Conservation (phyloP, 2,888 invertebrate species). For the Venustoraphidia nigricollis region DNA sequence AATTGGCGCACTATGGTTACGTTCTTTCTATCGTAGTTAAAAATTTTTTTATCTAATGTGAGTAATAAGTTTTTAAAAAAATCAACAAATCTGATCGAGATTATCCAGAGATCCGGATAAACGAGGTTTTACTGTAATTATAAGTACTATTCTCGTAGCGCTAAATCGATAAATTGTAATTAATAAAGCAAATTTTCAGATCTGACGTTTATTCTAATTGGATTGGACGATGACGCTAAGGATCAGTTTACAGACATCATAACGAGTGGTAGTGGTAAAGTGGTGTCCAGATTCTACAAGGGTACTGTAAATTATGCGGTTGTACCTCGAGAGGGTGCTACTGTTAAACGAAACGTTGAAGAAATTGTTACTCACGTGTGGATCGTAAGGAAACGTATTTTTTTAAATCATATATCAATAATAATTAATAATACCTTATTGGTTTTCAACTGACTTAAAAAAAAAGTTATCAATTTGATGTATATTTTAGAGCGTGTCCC, state of each 20-base stretch:
- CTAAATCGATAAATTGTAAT: too few species aligned
- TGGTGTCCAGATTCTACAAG: constrained; percentile 29
- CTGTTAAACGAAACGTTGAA: constrained; percentile 31
- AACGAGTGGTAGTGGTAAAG: constrained; percentile 36
- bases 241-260: constrained; percentile 30
- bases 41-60: too few species aligned
- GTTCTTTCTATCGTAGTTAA: too few species aligned
- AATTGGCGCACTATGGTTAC: too few species aligned
- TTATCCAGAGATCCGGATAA: too few species aligned
- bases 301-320: constrained; percentile 49
- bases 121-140: too few species aligned
- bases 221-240: constrained; percentile 29
- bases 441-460: too few species aligned
- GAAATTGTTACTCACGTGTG: constrained; percentile 57
- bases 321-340: constrained; percentile 36
- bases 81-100: too few species aligned
- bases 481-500: too few species aligned
- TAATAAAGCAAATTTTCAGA: constrained; percentile 14
- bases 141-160: too few species aligned
- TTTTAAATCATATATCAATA: background rate
- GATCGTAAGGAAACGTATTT: constrained; percentile 33
- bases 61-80: too few species aligned
- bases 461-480: background rate
- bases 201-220: constrained; percentile 26
- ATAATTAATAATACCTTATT: background rate